phyloP scores from a whole-genome alignment of 2,797 vertebrate genomes.

The Chiloscyllium punctatum region DNA sequence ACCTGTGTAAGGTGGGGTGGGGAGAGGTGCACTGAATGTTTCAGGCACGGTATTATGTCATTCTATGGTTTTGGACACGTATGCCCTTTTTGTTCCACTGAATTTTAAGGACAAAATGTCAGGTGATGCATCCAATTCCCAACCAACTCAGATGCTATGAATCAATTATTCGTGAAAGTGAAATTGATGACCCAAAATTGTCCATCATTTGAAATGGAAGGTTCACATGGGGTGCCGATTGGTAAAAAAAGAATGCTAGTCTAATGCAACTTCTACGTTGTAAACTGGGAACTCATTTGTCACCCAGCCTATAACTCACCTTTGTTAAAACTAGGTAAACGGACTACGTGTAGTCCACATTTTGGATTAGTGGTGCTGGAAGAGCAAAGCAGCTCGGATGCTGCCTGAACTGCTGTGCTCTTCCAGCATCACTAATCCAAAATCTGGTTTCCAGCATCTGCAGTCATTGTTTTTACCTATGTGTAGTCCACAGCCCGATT shows the following conservation, averaged over 20 bases:
- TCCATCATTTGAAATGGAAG: not conserved
- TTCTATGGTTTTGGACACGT: not conserved
- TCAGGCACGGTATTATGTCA: not conserved
- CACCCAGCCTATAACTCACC: not conserved
- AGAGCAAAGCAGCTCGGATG: too few relatives aligned
- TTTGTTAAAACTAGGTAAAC: not conserved
- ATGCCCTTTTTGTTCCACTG: not conserved
- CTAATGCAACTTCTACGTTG: not conserved
- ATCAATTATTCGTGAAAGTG: not conserved
- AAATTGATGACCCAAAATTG: not conserved
- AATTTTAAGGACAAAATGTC: not conserved
- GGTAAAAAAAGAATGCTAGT: not conserved
- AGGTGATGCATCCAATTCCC: not conserved
- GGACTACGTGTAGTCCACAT: too few relatives aligned
- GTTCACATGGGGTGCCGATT: not conserved
- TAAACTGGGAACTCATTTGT: not conserved
- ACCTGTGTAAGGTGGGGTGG: too few relatives aligned
- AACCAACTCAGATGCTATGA: not conserved
- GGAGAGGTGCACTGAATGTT: not conserved
- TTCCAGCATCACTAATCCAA: too few relatives aligned
- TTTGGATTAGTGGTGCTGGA: too few relatives aligned
- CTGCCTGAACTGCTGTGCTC: too few relatives aligned
- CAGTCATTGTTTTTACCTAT: too few relatives aligned
- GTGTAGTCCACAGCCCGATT: too few relatives aligned
- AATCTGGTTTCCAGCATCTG: too few relatives aligned